A percentile compares a stretch with the other conserved stretches of the same genome.
These are phyloP conservation scores for Pelecanus crispus DNA, from an alignment of 2,113 vertebrate species.

Conservation along the genomic window DNA sequence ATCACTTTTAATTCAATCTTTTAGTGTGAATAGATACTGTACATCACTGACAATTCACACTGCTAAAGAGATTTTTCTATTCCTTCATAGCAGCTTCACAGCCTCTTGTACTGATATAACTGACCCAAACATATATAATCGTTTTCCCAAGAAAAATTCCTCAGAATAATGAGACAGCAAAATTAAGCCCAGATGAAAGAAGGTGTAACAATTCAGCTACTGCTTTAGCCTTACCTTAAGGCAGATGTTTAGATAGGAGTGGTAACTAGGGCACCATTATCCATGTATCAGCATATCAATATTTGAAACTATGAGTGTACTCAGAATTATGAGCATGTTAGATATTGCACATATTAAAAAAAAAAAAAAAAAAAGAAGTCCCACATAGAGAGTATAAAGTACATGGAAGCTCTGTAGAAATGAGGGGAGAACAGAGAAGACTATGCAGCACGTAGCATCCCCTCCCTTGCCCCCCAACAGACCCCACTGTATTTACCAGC, in stretches of 20 bases:
- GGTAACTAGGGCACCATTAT: not conserved
- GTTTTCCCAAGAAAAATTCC: not conserved
- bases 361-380: not conserved
- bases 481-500: not conserved
- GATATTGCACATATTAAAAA: not conserved
- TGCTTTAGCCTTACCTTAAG: not conserved
- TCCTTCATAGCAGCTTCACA: not conserved
- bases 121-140: not conserved
- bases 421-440: not conserved
- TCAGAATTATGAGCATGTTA: not conserved
- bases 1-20: constrained; percentile 50
- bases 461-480: not conserved
- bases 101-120: not conserved
- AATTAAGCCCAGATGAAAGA: not conserved
- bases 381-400: not conserved
- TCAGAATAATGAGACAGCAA: not conserved
- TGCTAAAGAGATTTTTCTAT: not conserved
- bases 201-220: not conserved
- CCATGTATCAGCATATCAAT: not conserved
- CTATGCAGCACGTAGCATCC: rapidly evolving
- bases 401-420: not conserved
- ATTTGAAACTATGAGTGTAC: not conserved
- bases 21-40: not conserved
- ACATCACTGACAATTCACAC: constrained; percentile 17
- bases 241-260: not conserved